Evolutionary conservation across 2,113 vertebrate genomes (phyloP).

Genomic region (Engraulis encrasicolus): DNA sequence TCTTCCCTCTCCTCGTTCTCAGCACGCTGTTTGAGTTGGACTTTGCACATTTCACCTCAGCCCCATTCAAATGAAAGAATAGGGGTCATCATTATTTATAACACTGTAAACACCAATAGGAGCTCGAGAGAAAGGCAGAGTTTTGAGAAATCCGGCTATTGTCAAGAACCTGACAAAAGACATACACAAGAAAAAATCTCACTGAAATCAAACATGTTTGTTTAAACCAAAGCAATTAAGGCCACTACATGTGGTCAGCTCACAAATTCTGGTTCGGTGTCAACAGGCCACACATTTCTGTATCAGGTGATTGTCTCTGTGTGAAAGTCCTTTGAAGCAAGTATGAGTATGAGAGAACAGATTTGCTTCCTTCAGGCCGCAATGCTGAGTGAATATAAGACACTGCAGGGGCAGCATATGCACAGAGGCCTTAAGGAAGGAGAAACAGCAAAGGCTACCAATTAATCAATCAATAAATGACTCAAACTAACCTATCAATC

Average conservation of each 20-base stretch:
- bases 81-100: conserved; percentile 42
- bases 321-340: background rate
- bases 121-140: background rate
- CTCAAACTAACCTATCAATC: background rate
- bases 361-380: background rate
- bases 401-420: background rate
- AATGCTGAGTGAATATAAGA: no score
- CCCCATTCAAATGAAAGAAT: conserved; percentile 45
- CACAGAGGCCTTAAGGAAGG: background rate
- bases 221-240: background rate
- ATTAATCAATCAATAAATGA: background rate
- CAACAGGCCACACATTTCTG: background rate
- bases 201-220: conserved; percentile 21
- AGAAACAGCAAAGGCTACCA: background rate
- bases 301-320: background rate
- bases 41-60: conserved; percentile 31
- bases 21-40: conserved; percentile 37
- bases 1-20: conserved; percentile 1
- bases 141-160: conserved; percentile 45
- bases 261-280: background rate
- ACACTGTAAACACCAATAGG: conserved; percentile 32
- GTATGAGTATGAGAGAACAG: background rate
- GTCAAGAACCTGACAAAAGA: conserved; percentile 35
- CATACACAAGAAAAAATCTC: conserved; percentile 15
- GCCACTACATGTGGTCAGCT: background rate